A percentile compares a stretch with the other conserved stretches of the same genome.
Conservation (phyloP, 2,797 vertebrate species). For the Macrochelys suwanniensis region DNA sequence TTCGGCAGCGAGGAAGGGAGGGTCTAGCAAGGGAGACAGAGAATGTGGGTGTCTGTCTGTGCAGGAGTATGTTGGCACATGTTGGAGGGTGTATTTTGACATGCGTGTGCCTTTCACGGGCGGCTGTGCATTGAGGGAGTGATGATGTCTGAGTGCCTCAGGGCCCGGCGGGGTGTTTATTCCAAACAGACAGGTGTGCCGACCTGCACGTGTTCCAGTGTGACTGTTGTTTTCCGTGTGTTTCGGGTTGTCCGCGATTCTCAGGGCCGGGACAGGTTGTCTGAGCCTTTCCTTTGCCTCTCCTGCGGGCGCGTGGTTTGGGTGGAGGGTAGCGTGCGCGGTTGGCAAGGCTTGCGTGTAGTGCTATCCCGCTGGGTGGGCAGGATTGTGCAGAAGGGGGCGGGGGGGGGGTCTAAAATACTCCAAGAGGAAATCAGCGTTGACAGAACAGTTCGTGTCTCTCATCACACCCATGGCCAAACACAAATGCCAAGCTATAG, state of each 20-base stretch:
- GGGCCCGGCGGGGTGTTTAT: neutral
- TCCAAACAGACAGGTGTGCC: neutral
- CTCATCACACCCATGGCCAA: fast-evolving
- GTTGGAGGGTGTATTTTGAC: neutral
- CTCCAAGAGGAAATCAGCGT: fast-evolving
- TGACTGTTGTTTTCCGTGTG: neutral
- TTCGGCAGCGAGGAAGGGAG: slow-evolving; percentile 21
- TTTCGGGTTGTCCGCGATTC: neutral
- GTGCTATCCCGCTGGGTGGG: too few relatives aligned
- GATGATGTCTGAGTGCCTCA: neutral
- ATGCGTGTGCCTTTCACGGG: fast-evolving
- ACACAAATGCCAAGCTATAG: fast-evolving
- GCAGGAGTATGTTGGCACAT: fast-evolving
- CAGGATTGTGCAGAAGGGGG: neutral
- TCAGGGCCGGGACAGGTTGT: neutral
- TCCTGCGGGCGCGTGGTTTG: fast-evolving
- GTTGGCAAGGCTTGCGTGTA: too few relatives aligned
- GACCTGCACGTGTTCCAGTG: neutral
- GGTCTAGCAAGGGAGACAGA: neutral
- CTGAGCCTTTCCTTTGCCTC: neutral
- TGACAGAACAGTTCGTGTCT: fast-evolving
- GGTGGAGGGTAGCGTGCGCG: neutral
- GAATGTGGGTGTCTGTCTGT: neutral
- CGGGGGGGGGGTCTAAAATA: neutral
- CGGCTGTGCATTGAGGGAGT: neutral